phyloP scores from a whole-genome alignment of 2,888 invertebrate genomes.

The Epistrophe grossulariae region DNA sequence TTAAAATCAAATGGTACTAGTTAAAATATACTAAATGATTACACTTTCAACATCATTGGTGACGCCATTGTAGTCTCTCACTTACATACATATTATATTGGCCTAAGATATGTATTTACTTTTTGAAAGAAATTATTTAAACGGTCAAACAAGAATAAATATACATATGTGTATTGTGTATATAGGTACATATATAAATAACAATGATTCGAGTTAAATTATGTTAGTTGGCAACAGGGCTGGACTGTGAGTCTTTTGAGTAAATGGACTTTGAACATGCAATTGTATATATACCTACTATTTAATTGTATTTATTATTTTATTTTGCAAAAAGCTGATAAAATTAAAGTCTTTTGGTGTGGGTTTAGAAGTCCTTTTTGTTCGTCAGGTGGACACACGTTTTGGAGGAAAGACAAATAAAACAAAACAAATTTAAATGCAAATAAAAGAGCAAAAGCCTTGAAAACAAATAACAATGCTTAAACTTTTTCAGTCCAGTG shows the following conservation, averaged over 20 bases:
- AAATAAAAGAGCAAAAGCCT: no score
- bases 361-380: no score
- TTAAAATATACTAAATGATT: neutral
- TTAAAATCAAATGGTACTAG: neutral
- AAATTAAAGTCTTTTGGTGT: neutral
- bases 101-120: neutral
- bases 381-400: no score
- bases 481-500: no score
- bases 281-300: no score
- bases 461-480: no score
- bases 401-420: no score
- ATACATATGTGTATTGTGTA: no score
- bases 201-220: neutral
- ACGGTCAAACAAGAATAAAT: neutral
- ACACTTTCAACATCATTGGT: neutral
- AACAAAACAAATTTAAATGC: no score
- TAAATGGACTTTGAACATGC: no score
- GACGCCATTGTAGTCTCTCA: neutral
- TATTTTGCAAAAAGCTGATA: neutral
- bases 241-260: neutral
- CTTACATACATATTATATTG: neutral
- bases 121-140: neutral
- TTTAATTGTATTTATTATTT: no score
- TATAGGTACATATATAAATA: neutral
- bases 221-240: neutral